These are phyloP conservation scores for Mythimna ferrago DNA, from an alignment of 2,888 invertebrate species.

Conservation along the genomic window DNA sequence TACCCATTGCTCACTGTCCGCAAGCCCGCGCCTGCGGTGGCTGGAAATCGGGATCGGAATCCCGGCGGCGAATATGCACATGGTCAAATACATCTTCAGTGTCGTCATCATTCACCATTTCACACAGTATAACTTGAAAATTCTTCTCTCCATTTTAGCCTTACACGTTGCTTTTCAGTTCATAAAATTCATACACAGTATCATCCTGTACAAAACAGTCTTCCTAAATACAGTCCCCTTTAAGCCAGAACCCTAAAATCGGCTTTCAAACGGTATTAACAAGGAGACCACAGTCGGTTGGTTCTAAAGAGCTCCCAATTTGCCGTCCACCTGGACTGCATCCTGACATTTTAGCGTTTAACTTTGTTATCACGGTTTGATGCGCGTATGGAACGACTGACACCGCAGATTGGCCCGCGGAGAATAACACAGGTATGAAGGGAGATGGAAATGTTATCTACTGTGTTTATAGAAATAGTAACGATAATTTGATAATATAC, in stretches of 20 bases:
- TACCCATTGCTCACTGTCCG: too few species aligned
- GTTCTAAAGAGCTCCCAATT: slow-evolving; percentile 74
- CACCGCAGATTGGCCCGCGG: slow-evolving; percentile 12
- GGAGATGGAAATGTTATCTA: not conserved
- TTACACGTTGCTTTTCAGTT: not conserved
- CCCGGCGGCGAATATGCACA: too few species aligned
- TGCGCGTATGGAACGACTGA: slow-evolving; percentile 64
- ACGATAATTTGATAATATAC: not conserved
- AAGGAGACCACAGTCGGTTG: slow-evolving; percentile 59
- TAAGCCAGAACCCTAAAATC: slow-evolving; percentile 42
- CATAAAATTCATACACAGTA: not conserved
- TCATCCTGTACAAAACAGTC: not conserved
- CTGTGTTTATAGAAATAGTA: not conserved
- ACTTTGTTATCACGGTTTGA: slow-evolving; percentile 73
- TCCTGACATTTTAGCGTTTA: slow-evolving; percentile 72
- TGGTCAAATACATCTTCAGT: not conserved
- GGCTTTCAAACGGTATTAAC: slow-evolving; percentile 57
- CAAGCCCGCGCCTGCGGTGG: too few species aligned
- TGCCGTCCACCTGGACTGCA: slow-evolving; percentile 69
- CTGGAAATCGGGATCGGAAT: too few species aligned
- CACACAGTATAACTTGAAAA: not conserved
- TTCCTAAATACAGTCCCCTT: slow-evolving; percentile 23
- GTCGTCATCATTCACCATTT: too few species aligned
- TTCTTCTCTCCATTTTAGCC: not conserved
- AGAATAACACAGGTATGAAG: not conserved